Evolutionary conservation across 23 tunicate genomes (phyloP).

Genomic region (Botrylloides violaceus): DNA sequence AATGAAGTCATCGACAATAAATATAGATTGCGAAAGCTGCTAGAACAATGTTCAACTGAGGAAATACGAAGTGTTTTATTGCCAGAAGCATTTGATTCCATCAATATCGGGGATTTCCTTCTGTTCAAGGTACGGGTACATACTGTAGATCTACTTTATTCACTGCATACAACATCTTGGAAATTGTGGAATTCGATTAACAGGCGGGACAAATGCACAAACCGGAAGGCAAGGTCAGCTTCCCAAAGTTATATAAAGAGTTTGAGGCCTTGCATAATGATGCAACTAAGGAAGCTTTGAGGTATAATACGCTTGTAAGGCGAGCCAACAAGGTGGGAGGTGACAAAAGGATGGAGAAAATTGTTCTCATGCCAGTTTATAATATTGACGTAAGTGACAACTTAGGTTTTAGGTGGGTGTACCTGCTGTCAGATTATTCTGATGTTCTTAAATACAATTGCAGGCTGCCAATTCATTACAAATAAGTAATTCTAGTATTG

Average conservation of each 20-base stretch:
- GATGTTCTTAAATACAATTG: too few species aligned
- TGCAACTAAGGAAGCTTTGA: conserved; percentile 52
- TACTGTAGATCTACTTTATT: too few species aligned
- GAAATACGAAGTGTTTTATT: conserved; percentile 76
- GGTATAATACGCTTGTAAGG: conserved; percentile 60
- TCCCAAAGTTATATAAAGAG: conserved; percentile 49
- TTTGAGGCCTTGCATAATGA: conserved; percentile 58
- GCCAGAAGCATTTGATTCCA: conserved; percentile 64
- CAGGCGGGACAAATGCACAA: conserved; percentile 74
- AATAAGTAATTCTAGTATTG: conserved; percentile 55
- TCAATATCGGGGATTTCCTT: conserved; percentile 85
- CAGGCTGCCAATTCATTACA: conserved; percentile 82
- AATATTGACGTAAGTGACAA: conserved; percentile 67
- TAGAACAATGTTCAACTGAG: conserved; percentile 89
- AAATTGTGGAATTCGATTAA: too few species aligned
- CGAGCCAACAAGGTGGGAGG: conserved; percentile 92
- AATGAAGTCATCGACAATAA: conserved; percentile 84
- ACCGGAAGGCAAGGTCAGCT: conserved; percentile 43
- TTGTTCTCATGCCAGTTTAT: conserved; percentile 89
- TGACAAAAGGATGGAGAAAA: conserved; percentile 84
- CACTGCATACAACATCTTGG: too few species aligned
- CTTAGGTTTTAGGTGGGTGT: too few species aligned
- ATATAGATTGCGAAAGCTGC: conserved; percentile 65
- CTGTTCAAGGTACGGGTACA: conserved; percentile 54
- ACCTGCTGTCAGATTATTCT: too few species aligned